phyloP scores from a whole-genome alignment of 1,140 invertebrate genomes.

The Sitobion miscanthi region DNA sequence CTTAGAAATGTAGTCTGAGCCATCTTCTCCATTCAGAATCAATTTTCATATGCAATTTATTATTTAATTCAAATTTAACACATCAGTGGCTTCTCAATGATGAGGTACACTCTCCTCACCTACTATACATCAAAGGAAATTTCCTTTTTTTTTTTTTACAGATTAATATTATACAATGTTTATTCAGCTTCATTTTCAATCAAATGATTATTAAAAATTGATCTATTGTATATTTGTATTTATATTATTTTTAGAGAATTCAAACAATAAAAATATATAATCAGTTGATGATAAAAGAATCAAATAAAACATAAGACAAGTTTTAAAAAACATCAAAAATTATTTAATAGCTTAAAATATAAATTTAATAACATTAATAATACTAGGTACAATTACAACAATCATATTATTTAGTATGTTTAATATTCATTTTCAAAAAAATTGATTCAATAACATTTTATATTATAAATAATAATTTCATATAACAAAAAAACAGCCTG shows the following conservation, averaged over 20 bases:
- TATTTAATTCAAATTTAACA: no score
- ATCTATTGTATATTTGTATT: not conserved
- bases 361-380: not conserved
- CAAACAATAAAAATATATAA: not conserved
- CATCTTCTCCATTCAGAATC: no score
- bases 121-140: no score
- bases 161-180: no score
- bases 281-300: not conserved
- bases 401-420: not conserved
- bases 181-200: no score
- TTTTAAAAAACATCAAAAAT: not conserved
- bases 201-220: no score
- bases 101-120: no score
- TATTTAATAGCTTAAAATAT: not conserved
- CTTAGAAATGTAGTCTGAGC: no score
- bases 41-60: no score
- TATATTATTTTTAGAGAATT: not conserved
- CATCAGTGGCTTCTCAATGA: no score
- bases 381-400: not conserved
- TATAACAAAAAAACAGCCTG: conserved; percentile 8
- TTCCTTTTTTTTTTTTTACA: no score
- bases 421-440: not conserved
- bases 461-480: not conserved
- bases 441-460: not conserved
- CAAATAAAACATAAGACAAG: not conserved